Conservation (phyloP, 2,113 vertebrate genomes). For the Syrrhaptes paradoxus region DNA sequence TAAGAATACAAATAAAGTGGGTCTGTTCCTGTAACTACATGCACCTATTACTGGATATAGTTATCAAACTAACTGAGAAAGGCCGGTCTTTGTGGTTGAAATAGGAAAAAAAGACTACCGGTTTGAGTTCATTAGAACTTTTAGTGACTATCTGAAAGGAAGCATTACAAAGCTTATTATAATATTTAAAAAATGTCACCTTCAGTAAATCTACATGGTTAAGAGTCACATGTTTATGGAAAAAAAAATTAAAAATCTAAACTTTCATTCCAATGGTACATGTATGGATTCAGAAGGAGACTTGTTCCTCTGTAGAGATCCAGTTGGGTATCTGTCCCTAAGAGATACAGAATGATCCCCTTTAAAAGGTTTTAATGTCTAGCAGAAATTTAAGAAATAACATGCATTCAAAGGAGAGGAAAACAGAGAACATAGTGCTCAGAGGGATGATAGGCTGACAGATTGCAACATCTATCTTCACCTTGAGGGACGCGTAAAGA, state of each 20-base stretch:
- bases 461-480: conserved; percentile 14
- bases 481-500: background rate
- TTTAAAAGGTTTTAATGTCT: background rate
- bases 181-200: background rate
- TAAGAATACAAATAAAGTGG: background rate
- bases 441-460: background rate
- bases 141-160: background rate
- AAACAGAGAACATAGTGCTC: background rate
- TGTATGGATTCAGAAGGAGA: background rate
- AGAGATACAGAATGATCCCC: background rate
- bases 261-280: background rate
- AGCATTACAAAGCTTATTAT: background rate
- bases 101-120: background rate
- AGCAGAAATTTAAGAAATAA: background rate
- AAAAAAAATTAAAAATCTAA: background rate
- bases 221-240: background rate
- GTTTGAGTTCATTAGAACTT: background rate
- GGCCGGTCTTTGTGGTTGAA: background rate
- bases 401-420: background rate
- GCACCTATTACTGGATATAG: background rate
- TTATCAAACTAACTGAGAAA: background rate
- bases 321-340: background rate
- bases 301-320: background rate
- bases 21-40: background rate
- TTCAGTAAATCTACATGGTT: background rate